phyloP scores from a whole-genome alignment of 1,140 invertebrate species.

The Pararge aegeria region DNA sequence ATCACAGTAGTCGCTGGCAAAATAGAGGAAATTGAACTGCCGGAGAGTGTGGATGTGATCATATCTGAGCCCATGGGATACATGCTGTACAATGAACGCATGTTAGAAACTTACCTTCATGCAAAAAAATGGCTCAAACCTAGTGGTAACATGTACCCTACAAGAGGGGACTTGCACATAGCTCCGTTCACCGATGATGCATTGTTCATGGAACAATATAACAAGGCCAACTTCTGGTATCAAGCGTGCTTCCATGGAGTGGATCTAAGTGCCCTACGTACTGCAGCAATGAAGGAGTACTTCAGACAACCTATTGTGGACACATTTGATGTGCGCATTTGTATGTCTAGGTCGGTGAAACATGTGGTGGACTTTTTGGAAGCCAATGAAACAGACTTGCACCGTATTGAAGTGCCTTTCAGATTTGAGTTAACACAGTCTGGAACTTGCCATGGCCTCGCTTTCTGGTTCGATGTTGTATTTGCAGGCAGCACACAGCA shows the following conservation, averaged over 20 bases:
- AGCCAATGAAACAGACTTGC: slow-evolving; percentile 96
- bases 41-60: slow-evolving; percentile 97
- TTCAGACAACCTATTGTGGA: slow-evolving; percentile 99
- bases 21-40: slow-evolving; percentile 98
- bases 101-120: slow-evolving; percentile 99
- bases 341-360: slow-evolving; percentile 96
- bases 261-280: slow-evolving; percentile 91
- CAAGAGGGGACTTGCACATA: slow-evolving; percentile 96
- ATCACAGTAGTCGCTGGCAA: slow-evolving; percentile 98
- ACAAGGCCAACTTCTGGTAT: slow-evolving; percentile 99
- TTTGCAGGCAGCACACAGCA: slow-evolving; percentile 95
- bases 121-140: slow-evolving; percentile 98
- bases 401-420: slow-evolving; percentile 97
- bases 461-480: slow-evolving; percentile 99
- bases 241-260: slow-evolving; percentile 99
- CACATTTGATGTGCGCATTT: slow-evolving; percentile 99
- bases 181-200: slow-evolving; percentile 99
- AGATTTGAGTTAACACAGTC: slow-evolving; percentile 96
- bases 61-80: slow-evolving; percentile 99
- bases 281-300: slow-evolving; percentile 97
- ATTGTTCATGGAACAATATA: slow-evolving; percentile 98
- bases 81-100: slow-evolving; percentile 99
- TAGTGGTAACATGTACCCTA: slow-evolving; percentile 97
- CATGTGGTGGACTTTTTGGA: slow-evolving; percentile 98
- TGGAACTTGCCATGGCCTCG: slow-evolving; percentile 97